Percentiles rank a stretch among this genome's conserved stretches.
Evolutionary conservation across 2,888 invertebrate genomes (phyloP).

Genomic region (Tubulanus polymorphus): DNA sequence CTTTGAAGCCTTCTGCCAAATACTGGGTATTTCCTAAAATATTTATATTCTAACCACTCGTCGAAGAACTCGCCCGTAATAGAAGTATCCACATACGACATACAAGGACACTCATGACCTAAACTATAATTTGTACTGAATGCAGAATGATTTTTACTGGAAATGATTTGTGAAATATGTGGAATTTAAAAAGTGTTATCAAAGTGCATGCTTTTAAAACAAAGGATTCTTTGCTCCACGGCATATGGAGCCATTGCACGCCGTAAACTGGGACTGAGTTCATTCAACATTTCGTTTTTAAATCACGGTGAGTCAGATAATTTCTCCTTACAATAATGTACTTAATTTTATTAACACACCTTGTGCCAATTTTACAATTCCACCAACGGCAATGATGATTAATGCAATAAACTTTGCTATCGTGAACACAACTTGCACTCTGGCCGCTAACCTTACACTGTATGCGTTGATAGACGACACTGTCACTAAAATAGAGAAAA

Average conservation of each 20-base stretch:
- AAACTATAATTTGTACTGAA: too few species aligned
- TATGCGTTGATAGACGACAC: constrained; percentile 90
- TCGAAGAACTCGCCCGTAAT: too few species aligned
- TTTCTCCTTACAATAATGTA: background rate
- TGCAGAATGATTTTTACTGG: too few species aligned
- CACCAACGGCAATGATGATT: constrained; percentile 17
- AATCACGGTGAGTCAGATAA: background rate
- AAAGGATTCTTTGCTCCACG: too few species aligned
- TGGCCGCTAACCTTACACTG: constrained; percentile 88
- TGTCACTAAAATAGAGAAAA: constrained; percentile 62
- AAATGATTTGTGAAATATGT: too few species aligned
- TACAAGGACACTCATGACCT: too few species aligned
- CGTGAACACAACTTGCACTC: constrained; percentile 90
- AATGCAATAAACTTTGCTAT: constrained; percentile 69
- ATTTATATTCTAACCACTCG: too few species aligned
- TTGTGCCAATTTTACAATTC: constrained; percentile 14
- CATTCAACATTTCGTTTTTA: background rate
- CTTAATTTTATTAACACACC: background rate
- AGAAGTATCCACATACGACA: too few species aligned
- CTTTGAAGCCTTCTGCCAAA: constrained; percentile 70
- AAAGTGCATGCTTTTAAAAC: too few species aligned
- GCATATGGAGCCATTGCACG: background rate
- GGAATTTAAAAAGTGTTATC: too few species aligned
- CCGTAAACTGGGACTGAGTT: background rate
- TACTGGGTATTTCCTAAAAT: background rate